phyloP scores from a whole-genome alignment of 2,888 invertebrate genomes.

The Cylindroiulus punctatus region DNA sequence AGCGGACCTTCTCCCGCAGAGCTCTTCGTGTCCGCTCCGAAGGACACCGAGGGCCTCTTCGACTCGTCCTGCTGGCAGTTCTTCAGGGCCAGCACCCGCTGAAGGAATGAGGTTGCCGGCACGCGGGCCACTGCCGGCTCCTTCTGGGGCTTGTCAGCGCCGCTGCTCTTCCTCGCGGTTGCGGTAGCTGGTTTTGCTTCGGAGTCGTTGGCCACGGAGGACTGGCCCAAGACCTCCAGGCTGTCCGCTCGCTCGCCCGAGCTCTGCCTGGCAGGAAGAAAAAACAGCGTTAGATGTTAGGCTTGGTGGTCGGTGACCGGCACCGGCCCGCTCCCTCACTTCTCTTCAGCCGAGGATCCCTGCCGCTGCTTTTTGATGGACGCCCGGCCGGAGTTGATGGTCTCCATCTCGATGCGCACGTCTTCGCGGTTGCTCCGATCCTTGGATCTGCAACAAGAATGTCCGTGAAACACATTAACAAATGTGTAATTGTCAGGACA shows the following conservation, averaged over 20 bases:
- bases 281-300: background rate
- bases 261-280: background rate
- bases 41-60: constrained; percentile 26
- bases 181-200: background rate
- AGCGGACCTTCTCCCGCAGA: background rate
- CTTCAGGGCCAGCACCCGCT: constrained; percentile 55
- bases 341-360: background rate
- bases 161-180: background rate
- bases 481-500: too few relatives aligned
- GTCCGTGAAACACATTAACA: background rate
- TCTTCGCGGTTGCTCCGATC: constrained; percentile 52
- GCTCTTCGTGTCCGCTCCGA: background rate
- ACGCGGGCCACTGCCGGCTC: background rate
- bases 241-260: background rate
- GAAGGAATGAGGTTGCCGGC: constrained; percentile 40
- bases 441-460: constrained; percentile 17
- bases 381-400: constrained; percentile 42
- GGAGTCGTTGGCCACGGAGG: background rate
- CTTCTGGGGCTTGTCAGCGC: background rate
- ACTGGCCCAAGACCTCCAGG: background rate
- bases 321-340: background rate
- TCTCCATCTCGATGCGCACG: constrained; percentile 57
- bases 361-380: background rate
- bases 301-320: too few relatives aligned
- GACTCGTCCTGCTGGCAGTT: constrained; percentile 16